phyloP scores from a whole-genome alignment of 2,113 vertebrate species.

The Progne subis region DNA sequence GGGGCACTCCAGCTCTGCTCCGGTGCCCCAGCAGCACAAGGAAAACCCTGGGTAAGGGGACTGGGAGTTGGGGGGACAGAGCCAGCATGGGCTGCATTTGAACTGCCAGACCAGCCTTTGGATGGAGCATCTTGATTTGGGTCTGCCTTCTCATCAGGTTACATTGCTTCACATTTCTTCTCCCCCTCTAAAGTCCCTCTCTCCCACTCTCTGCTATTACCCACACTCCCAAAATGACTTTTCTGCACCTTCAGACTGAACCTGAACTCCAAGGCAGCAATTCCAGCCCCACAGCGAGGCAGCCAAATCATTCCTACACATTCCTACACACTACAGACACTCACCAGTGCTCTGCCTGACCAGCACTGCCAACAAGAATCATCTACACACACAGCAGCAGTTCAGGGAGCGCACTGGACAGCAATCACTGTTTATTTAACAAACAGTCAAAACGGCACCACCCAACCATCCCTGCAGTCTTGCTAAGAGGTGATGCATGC shows the following conservation, averaged over 20 bases:
- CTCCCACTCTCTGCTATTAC: background rate
- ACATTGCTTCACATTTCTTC: background rate
- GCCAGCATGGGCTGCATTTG: background rate
- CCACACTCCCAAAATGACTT: rapidly evolving
- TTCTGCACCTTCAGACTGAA: background rate
- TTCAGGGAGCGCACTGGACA: background rate
- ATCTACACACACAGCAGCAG: background rate
- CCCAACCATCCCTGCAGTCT: background rate
- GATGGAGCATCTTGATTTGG: background rate
- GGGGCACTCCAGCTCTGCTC: background rate
- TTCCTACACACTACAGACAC: background rate
- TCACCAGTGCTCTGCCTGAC: background rate
- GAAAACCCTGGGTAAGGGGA: background rate
- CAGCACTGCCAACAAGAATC: background rate
- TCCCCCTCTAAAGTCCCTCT: background rate
- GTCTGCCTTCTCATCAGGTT: background rate
- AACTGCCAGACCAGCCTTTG: background rate
- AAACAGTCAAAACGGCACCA: background rate
- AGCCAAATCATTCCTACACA: background rate
- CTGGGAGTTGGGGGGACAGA: background rate
- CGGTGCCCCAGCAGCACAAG: background rate
- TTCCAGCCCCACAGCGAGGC: background rate
- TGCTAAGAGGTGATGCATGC: background rate
- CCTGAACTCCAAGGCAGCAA: background rate
- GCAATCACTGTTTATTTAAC: background rate